Conservation (phyloP, 2,888 invertebrate species). For the Terebella lapidaria region DNA sequence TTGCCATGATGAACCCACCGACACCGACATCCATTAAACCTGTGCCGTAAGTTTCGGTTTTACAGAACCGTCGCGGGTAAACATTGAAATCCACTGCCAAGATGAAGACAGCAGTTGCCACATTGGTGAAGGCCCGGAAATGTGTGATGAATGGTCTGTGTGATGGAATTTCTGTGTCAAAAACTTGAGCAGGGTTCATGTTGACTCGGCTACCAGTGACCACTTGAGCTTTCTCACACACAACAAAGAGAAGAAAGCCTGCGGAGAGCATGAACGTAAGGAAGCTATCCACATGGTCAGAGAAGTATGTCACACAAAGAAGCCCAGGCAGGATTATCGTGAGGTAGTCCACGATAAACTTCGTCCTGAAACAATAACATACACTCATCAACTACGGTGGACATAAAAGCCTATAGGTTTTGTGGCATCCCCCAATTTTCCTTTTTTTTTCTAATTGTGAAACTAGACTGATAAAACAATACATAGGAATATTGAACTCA, state of each 20-base stretch:
- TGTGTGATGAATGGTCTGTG: conserved; percentile 36
- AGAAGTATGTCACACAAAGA: conserved; percentile 16
- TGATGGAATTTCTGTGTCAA: neutral
- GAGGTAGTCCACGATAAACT: conserved; percentile 30
- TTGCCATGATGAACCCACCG: conserved; percentile 65
- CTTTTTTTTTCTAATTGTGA: too few relatives aligned
- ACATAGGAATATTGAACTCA: too few relatives aligned
- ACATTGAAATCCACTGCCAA: conserved; percentile 87
- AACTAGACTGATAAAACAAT: too few relatives aligned
- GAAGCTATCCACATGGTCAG: neutral
- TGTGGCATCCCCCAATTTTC: too few relatives aligned
- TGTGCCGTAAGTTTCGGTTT: conserved; percentile 79
- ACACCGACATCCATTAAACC: conserved; percentile 91
- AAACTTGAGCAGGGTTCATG: too few relatives aligned
- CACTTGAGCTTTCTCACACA: too few relatives aligned
- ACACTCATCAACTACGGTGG: too few relatives aligned
- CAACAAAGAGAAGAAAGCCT: too few relatives aligned
- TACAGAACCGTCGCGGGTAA: conserved; percentile 81
- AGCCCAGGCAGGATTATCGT: conserved; percentile 32
- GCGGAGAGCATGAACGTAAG: neutral
- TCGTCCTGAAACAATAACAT: too few relatives aligned
- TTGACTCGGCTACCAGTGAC: too few relatives aligned
- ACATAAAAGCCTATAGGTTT: too few relatives aligned
- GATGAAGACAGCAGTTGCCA: conserved; percentile 64
- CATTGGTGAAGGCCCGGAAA: conserved; percentile 37